Evolutionary conservation across 2,888 invertebrate species (phyloP).

Genomic region (Macroteleia sp.): DNA sequence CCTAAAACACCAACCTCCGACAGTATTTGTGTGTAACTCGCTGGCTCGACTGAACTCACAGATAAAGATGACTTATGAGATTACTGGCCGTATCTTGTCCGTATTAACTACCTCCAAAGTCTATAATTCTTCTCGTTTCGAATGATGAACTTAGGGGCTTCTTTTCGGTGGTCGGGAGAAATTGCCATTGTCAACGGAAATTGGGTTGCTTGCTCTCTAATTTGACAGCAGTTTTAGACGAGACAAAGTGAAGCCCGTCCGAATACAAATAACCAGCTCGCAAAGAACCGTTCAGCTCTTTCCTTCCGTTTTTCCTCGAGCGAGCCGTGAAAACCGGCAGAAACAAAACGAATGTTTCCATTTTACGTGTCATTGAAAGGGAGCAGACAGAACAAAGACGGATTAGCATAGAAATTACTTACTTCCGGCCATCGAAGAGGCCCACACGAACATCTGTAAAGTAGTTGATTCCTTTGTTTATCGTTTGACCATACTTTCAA

Average conservation of each 20-base stretch:
- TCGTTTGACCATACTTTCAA: conserved; percentile 39
- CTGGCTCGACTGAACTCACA: neutral
- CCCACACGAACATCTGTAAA: conserved; percentile 66
- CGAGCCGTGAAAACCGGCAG: conserved; percentile 24
- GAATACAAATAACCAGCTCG: conserved; percentile 63
- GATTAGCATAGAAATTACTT: conserved; percentile 79
- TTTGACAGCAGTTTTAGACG: conserved; percentile 64
- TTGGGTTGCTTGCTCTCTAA: conserved; percentile 68
- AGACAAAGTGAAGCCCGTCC: conserved; percentile 67
- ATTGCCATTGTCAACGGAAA: conserved; percentile 67
- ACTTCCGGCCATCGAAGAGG: conserved; percentile 70
- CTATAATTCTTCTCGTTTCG: conserved; percentile 29
- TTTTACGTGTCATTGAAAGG: conserved; percentile 53
- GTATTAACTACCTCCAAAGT: conserved; percentile 37
- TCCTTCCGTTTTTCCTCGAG: conserved; percentile 49
- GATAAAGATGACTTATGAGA: conserved; percentile 51
- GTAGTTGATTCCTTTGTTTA: conserved; percentile 59
- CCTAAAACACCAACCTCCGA: no score
- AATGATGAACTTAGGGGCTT: conserved; percentile 25
- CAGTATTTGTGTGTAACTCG: neutral
- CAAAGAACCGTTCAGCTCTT: conserved; percentile 60
- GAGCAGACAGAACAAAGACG: conserved; percentile 71
- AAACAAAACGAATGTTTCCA: conserved; percentile 50
- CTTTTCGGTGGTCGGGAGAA: conserved; percentile 54
- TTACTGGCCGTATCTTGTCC: conserved; percentile 15